Conservation (phyloP, 2,113 vertebrate species). For the Entelurus aequoreus region DNA sequence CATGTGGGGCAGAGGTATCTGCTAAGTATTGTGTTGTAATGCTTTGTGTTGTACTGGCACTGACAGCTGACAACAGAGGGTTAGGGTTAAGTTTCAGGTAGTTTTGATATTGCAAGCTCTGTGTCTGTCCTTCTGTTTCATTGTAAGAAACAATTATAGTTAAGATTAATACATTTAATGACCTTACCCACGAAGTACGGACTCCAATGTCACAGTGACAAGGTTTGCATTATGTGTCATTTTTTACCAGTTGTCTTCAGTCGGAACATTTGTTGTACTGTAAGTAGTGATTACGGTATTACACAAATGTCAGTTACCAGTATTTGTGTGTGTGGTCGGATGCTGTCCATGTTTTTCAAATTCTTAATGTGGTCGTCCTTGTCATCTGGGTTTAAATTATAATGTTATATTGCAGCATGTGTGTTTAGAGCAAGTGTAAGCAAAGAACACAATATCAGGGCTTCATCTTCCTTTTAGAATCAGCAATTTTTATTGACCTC, state of each 20-base stretch:
- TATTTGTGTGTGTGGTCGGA: constrained; percentile 14
- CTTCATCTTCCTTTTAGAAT: constrained; percentile 18
- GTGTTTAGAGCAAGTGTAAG: not conserved
- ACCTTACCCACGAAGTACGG: constrained; percentile 32
- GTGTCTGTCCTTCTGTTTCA: constrained; percentile 40
- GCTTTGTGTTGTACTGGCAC: no score
- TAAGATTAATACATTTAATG: constrained; percentile 59
- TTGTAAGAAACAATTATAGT: constrained; percentile 64
- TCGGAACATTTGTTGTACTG: constrained; percentile 2
- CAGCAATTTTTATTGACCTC: constrained; percentile 16
- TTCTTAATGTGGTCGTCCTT: constrained; percentile 1
- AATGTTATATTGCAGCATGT: constrained; percentile 1
- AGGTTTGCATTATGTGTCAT: constrained; percentile 9
- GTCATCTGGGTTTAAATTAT: constrained; percentile 17
- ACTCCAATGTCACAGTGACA: constrained; percentile 19
- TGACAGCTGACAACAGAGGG: no score
- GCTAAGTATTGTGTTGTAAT: no score
- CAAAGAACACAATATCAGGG: not conserved
- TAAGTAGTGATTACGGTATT: not conserved
- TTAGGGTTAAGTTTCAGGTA: no score
- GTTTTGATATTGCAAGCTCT: constrained; percentile 52
- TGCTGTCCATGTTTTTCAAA: constrained; percentile 1
- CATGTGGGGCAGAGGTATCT: no score
- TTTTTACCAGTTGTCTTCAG: not conserved
- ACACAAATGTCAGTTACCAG: constrained; percentile 8